phyloP scores from a whole-genome alignment of 2,888 invertebrate genomes.

The Amblyteles armatorius region DNA sequence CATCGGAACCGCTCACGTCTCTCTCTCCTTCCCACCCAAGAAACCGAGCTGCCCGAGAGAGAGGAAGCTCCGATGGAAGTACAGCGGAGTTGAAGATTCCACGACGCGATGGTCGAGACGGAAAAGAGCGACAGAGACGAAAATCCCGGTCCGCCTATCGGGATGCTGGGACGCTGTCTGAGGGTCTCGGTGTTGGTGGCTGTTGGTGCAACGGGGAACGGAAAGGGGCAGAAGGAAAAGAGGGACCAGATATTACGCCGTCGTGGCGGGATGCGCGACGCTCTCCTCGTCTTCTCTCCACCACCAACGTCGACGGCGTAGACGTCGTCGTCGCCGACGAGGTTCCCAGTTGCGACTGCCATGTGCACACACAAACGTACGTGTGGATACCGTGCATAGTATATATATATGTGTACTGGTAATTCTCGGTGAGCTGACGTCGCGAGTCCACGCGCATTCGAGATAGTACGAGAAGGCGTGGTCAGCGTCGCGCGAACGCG shows the following conservation, averaged over 20 bases:
- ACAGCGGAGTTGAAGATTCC: slow-evolving; percentile 54
- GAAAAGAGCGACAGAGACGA: slow-evolving; percentile 47
- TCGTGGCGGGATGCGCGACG: slow-evolving; percentile 53
- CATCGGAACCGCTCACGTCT: not conserved
- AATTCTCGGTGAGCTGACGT: slow-evolving; percentile 57
- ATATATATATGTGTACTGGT: slow-evolving; percentile 25
- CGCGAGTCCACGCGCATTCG: slow-evolving; percentile 54
- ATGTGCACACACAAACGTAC: not conserved
- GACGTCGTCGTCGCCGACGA: slow-evolving; percentile 70
- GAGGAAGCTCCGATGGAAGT: slow-evolving; percentile 30
- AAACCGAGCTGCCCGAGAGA: not conserved
- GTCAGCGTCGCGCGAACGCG: slow-evolving; percentile 73
- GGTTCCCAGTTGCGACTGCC: slow-evolving; percentile 57
- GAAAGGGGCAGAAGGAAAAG: slow-evolving; percentile 61
- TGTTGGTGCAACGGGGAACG: slow-evolving; percentile 34
- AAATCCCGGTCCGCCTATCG: slow-evolving; percentile 58
- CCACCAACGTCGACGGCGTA: slow-evolving; percentile 58
- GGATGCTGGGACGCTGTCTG: slow-evolving; percentile 59
- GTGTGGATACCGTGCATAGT: slow-evolving; percentile 13
- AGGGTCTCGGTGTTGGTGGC: slow-evolving; percentile 21
- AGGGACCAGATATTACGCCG: slow-evolving; percentile 74
- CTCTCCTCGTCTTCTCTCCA: slow-evolving; percentile 60
- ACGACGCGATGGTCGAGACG: slow-evolving; percentile 44
- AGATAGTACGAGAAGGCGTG: slow-evolving; percentile 79
- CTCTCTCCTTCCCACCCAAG: slow-evolving; percentile 5